Evolutionary conservation across 2,113 vertebrate species (phyloP).

Genomic region (Xiphophorus couchianus): DNA sequence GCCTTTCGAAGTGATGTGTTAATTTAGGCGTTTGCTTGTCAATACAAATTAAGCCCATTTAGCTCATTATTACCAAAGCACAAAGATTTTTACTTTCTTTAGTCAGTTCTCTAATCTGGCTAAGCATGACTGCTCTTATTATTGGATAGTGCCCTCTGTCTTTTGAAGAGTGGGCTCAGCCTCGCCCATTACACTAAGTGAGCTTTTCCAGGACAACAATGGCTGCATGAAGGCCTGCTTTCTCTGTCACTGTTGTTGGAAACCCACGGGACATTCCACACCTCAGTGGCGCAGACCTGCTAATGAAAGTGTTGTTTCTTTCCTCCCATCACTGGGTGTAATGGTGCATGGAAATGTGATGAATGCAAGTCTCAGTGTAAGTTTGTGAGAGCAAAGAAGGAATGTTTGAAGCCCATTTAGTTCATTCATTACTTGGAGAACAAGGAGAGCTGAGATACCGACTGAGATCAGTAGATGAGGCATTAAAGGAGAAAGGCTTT

Average conservation of each 20-base stretch:
- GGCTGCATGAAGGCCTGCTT: conserved; percentile 63
- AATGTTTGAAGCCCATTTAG: conserved; percentile 65
- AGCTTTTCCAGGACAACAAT: conserved; percentile 73
- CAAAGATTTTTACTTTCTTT: conserved; percentile 58
- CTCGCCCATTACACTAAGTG: conserved; percentile 73
- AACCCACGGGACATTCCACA: conserved; percentile 73
- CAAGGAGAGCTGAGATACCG: conserved; percentile 56
- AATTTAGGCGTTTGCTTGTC: conserved; percentile 38
- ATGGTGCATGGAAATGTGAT: conserved; percentile 76
- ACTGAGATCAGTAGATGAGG: conserved; percentile 59
- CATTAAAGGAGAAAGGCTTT: conserved; percentile 60
- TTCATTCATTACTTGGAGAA: conserved; percentile 63
- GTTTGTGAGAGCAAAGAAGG: conserved; percentile 61
- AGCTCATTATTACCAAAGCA: conserved; percentile 56
- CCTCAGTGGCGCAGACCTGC: conserved; percentile 68
- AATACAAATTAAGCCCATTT: conserved; percentile 48
- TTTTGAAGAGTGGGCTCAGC: conserved; percentile 59
- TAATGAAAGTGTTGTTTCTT: conserved; percentile 79
- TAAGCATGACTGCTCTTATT: conserved; percentile 74
- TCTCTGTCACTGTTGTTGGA: conserved; percentile 65
- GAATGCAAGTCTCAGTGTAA: conserved; percentile 72
- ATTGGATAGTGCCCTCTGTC: conserved; percentile 51
- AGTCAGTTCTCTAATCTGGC: conserved; percentile 63
- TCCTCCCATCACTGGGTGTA: conserved; percentile 74
- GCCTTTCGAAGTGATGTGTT: conserved; percentile 18